These are phyloP conservation scores for Philaenus spumarius DNA, from an alignment of 1,140 invertebrate species.

Conservation along the genomic window DNA sequence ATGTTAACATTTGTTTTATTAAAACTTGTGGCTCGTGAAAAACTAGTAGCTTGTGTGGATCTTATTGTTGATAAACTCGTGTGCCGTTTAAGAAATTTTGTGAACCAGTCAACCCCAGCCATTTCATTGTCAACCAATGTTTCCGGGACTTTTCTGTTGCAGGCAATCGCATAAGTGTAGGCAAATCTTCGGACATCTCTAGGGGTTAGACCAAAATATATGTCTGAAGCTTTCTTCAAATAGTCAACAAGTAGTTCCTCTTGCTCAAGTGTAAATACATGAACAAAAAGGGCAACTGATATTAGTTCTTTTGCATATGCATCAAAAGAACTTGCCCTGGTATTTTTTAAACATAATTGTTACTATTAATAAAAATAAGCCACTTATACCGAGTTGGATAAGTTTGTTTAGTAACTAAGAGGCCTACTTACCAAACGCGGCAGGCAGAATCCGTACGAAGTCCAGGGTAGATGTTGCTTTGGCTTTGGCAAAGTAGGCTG, in stretches of 20 bases:
- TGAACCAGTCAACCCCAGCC: neutral
- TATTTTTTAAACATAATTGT: no score
- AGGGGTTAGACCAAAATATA: constrained; percentile 1
- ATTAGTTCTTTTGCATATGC: no score
- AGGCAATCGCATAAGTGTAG: neutral
- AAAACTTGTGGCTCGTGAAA: constrained; percentile 33
- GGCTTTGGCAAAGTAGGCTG: no score
- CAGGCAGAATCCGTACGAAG: no score
- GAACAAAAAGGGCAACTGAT: no score
- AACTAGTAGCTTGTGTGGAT: constrained; percentile 33
- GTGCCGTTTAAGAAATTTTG: constrained; percentile 29
- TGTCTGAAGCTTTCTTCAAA: neutral
- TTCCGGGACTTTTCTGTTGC: neutral
- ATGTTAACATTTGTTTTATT: constrained; percentile 28
- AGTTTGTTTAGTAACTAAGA: no score
- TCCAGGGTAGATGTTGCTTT: no score
- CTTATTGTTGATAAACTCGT: constrained; percentile 32
- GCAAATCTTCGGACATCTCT: neutral
- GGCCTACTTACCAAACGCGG: no score
- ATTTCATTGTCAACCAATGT: neutral
- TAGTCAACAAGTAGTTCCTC: neutral
- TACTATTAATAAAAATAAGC: no score
- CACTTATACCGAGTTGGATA: no score
- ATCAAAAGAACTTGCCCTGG: no score
- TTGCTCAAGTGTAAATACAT: no score